Evolutionary conservation across 2,888 invertebrate genomes (phyloP).

Genomic region (Mythimna pallens): DNA sequence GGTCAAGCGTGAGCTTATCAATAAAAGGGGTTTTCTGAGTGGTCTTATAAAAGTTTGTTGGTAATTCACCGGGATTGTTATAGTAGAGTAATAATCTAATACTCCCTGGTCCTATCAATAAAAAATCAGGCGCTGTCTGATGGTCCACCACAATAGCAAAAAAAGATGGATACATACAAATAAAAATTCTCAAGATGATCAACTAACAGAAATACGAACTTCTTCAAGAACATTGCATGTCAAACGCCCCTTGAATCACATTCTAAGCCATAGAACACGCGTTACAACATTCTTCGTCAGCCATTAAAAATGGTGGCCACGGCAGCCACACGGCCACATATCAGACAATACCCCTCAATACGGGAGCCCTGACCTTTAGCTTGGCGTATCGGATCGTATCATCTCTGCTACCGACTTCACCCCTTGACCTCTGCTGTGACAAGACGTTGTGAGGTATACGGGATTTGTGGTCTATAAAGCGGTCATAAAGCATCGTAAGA

Average conservation of each 20-base stretch:
- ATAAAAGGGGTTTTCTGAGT: too few species aligned
- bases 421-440: conserved; percentile 75
- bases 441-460: conserved; percentile 41
- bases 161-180: too few species aligned
- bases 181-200: too few species aligned
- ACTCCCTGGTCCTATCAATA: too few species aligned
- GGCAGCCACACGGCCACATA: conserved; percentile 59
- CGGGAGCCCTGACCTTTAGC: conserved; percentile 82
- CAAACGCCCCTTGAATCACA: neutral
- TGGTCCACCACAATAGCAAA: too few species aligned
- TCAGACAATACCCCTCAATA: conserved; percentile 82
- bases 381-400: conserved; percentile 81
- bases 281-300: conserved; percentile 41
- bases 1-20: too few species aligned
- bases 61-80: too few species aligned
- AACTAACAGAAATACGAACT: too few species aligned
- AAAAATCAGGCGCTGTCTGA: too few species aligned
- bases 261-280: conserved; percentile 25
- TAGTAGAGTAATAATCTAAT: too few species aligned
- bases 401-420: conserved; percentile 86
- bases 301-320: conserved; percentile 52
- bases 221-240: conserved; percentile 7
- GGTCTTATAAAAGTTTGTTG: too few species aligned
- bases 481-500: neutral
- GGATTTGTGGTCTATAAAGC: conserved; percentile 12